Evolutionary conservation across 2,888 invertebrate genomes (phyloP), one percentile per base, ranked within the genome.

Genomic region (Hirtodrosophila trivittata): DNA sequence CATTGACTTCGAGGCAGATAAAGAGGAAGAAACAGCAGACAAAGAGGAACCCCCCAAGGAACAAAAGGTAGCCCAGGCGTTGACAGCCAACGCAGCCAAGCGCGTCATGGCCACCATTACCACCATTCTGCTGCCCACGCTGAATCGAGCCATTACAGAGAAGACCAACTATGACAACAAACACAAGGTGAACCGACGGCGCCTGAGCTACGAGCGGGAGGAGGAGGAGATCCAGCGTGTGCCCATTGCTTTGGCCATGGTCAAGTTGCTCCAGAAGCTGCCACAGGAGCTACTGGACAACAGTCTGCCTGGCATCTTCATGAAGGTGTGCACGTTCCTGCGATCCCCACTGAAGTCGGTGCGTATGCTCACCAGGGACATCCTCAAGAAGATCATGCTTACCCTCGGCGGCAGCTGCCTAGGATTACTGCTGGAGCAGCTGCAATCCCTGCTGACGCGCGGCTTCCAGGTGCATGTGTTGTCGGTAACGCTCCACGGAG

Each of bases 391-490:
- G 90, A 96, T 98, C 18, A 95, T 97, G 94, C 87, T 94, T 0
- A 93, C 96, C 0, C 92, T 99, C 6, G 98, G 98, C 0, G 94
- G 97, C 0, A 91, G 93, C 10, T 97, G 97, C 90, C 92, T 99
- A 63, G 93, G 94, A 5, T 92, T 94, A 77, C 91, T 98, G 14
- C 90, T 98, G 8, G 93, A 94, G 62, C 97, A 98, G 90, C 93
- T 99, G 89, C 94, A 94, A 28, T 91, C 95, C 3, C 91, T 97
- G 13, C 92, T 99, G 50, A 96, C 94, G 0, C 93, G 95, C 87
- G 99, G 99, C 8, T 99, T 96, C 89, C 98, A 98, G 92, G 94
- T 97, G 1, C 98, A 99, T 86, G 98, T 99, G 0, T 91, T 99
- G 49, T 95, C 96, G 1, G 97, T 94, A 63, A 97, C 98, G 0